These are phyloP conservation scores for Masnerella sp. DNA, from an alignment of 2,888 invertebrate species.

Conservation along the genomic window DNA sequence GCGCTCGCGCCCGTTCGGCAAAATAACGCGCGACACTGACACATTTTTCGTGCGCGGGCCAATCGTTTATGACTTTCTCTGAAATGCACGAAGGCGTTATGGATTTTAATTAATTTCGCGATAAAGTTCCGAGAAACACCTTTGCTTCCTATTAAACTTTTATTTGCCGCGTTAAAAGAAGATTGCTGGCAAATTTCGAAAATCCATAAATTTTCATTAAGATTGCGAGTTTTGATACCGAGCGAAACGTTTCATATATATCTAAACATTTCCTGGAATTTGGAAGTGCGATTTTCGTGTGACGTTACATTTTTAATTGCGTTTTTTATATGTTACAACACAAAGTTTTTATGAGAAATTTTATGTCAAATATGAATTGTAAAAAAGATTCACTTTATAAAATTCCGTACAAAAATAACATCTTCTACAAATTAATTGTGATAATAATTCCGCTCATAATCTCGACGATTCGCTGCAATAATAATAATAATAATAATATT, in stretches of 20 bases:
- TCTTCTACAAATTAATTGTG: too few species aligned
- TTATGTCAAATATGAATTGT: too few species aligned
- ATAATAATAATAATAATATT: too few species aligned
- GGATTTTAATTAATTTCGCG: slow-evolving; percentile 37
- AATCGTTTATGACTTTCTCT: slow-evolving; percentile 28
- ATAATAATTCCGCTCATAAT: too few species aligned
- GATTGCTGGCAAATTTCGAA: background rate
- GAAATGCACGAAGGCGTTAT: slow-evolving; percentile 9
- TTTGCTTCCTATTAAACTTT: slow-evolving; percentile 11
- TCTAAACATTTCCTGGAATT: too few species aligned
- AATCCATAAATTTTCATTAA: slow-evolving; percentile 10
- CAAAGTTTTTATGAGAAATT: too few species aligned
- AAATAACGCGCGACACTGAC: slow-evolving; percentile 30
- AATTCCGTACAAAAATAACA: too few species aligned
- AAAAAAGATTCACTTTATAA: too few species aligned
- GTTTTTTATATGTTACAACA: too few species aligned
- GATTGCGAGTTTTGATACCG: background rate
- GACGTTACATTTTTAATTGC: too few species aligned
- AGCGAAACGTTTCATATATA: background rate
- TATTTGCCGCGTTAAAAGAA: slow-evolving; percentile 5
- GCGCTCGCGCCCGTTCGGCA: slow-evolving; percentile 14
- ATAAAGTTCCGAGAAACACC: slow-evolving; percentile 24
- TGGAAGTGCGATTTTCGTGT: too few species aligned
- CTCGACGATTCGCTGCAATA: too few species aligned
- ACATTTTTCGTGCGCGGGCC: slow-evolving; percentile 20